Evolutionary conservation across 2,888 invertebrate species (phyloP).

Genomic region (Troides helena): DNA sequence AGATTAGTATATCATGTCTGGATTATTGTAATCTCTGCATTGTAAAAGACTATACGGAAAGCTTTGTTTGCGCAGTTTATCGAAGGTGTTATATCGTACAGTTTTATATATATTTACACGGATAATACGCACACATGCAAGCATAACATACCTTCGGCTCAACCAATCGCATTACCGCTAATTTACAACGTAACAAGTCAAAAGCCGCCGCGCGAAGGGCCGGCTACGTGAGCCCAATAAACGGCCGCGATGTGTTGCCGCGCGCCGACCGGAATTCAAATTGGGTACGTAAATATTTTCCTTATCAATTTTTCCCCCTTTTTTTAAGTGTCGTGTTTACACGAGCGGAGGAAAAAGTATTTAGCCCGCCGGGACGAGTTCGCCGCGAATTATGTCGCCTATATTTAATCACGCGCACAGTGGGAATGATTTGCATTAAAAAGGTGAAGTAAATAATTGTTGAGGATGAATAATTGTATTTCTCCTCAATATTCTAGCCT

Average conservation of each 20-base stretch:
- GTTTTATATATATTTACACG: background rate
- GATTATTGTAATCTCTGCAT: no score
- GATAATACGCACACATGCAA: background rate
- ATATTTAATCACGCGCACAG: slow-evolving; percentile 21
- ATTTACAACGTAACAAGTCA: slow-evolving; percentile 18
- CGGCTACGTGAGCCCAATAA: slow-evolving; percentile 25
- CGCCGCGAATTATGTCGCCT: slow-evolving; percentile 24
- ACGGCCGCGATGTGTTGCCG: slow-evolving; percentile 12
- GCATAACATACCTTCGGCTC: background rate
- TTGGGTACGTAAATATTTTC: slow-evolving; percentile 27
- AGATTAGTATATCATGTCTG: no score
- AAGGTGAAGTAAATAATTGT: slow-evolving; percentile 10
- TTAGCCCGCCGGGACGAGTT: slow-evolving; percentile 12
- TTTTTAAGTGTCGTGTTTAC: slow-evolving; percentile 28
- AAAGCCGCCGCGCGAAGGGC: slow-evolving; percentile 2
- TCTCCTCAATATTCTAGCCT: background rate
- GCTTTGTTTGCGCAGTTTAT: no score
- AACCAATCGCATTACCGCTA: slow-evolving; percentile 15
- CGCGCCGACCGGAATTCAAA: slow-evolving; percentile 18
- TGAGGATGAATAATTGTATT: background rate
- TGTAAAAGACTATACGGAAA: no score
- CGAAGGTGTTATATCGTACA: no score
- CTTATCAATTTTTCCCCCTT: slow-evolving; percentile 26
- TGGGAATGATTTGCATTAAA: slow-evolving; percentile 20
- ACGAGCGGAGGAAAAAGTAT: slow-evolving; percentile 11